Conservation (phyloP, 2,888 invertebrate species). For the Pedicia rivosa region DNA sequence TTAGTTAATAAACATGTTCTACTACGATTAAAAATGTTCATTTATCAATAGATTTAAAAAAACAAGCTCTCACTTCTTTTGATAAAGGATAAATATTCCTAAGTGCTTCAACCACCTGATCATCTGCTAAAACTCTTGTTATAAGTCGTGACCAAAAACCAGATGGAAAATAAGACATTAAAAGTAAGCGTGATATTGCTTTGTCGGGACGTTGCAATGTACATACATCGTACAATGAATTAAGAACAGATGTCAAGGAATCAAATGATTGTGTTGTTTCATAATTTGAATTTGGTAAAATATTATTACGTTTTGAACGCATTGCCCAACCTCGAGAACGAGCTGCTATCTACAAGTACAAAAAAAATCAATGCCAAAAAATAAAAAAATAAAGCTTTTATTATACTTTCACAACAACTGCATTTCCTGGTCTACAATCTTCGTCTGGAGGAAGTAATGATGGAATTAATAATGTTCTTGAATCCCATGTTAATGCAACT, state of each 20-base stretch:
- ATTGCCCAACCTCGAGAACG: constrained; percentile 51
- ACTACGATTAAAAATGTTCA: too few species aligned
- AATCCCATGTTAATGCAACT: constrained; percentile 92
- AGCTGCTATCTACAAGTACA: constrained; percentile 5
- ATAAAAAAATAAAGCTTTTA: not conserved
- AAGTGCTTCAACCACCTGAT: constrained; percentile 63
- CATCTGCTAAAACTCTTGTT: constrained; percentile 82
- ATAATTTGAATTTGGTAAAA: not conserved
- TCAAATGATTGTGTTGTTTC: not conserved
- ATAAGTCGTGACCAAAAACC: constrained; percentile 96
- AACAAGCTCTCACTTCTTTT: constrained; percentile 54
- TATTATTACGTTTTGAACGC: constrained; percentile 33
- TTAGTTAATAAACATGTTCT: too few species aligned
- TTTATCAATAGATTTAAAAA: too few species aligned
- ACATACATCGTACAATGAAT: constrained; percentile 24
- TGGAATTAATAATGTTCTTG: constrained; percentile 76
- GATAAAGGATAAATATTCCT: constrained; percentile 55
- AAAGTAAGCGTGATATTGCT: constrained; percentile 55
- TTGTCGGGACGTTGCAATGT: constrained; percentile 34
- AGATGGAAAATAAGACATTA: constrained; percentile 94
- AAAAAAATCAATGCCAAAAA: not conserved
- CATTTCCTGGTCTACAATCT: constrained; percentile 28
- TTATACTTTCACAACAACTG: constrained; percentile 26
- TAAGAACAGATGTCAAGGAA: not conserved
- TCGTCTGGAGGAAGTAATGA: constrained; percentile 76